A percentile compares a stretch with the other conserved stretches of the same genome.
Conservation (phyloP, 1,140 invertebrate genomes). For the Drosophila serrata region DNA sequence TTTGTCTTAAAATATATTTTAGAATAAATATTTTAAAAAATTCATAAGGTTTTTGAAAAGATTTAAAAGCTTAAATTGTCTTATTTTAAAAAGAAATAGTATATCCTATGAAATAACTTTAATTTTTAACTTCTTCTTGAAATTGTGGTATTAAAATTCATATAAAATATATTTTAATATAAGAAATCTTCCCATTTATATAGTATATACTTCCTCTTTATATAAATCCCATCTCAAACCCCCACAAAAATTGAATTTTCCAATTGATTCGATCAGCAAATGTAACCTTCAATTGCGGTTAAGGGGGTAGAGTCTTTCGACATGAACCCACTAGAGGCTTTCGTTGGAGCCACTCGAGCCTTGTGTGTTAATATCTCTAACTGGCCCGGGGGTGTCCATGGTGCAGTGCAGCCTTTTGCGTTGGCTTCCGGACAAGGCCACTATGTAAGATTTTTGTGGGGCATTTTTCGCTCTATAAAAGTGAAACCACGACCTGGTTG, state of each 20-base stretch:
- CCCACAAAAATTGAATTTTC: not conserved
- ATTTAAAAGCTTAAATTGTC: not conserved
- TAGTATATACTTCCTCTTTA: not conserved
- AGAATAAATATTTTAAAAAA: not conserved
- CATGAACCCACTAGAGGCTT: constrained; percentile 30
- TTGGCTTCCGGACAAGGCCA: constrained; percentile 51
- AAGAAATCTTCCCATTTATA: not conserved
- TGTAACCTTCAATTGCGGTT: constrained; percentile 29
- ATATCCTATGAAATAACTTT: fast-evolving
- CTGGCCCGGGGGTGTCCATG: constrained; percentile 39
- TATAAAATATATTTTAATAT: not conserved
- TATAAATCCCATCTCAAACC: constrained; percentile 2
- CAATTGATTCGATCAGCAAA: constrained; percentile 27
- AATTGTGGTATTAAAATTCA: not conserved
- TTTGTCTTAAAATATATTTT: not conserved
- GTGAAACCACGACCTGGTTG: constrained; percentile 34
- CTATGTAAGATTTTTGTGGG: not conserved
- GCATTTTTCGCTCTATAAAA: constrained; percentile 65
- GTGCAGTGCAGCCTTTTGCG: constrained; percentile 37
- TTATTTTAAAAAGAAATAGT: not conserved
- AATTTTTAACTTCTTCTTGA: not conserved
- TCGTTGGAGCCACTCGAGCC: constrained; percentile 37
- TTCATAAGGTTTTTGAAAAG: not conserved
- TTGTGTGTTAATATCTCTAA: constrained; percentile 41
- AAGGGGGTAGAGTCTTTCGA: constrained; percentile 42